Conservation (phyloP, 2,888 invertebrate species). For the Geotrupes spiniger region DNA sequence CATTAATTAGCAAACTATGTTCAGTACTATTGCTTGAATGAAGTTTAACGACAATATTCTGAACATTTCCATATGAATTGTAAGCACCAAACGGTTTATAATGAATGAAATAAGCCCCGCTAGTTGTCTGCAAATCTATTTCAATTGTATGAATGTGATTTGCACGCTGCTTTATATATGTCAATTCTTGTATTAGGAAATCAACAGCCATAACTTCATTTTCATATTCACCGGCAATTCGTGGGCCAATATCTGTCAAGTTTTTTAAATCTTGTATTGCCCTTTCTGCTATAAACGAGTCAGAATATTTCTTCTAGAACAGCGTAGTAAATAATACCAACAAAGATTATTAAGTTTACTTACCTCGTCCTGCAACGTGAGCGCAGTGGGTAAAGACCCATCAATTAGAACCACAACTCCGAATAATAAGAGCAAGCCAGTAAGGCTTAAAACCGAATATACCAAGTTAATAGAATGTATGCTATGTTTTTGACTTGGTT, state of each 20-base stretch:
- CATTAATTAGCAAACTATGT: slow-evolving; percentile 72
- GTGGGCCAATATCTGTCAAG: slow-evolving; percentile 66
- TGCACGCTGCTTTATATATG: slow-evolving; percentile 53
- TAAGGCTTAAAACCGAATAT: too few species aligned
- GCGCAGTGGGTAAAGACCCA: too few species aligned
- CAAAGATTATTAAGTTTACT: too few species aligned
- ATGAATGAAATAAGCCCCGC: slow-evolving; percentile 72
- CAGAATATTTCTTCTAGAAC: slow-evolving; percentile 41
- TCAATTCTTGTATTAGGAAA: slow-evolving; percentile 57
- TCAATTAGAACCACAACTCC: too few species aligned
- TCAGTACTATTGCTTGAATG: slow-evolving; percentile 54
- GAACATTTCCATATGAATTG: slow-evolving; percentile 77
- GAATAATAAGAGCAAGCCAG: too few species aligned
- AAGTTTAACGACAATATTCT: slow-evolving; percentile 75
- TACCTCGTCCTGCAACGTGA: too few species aligned
- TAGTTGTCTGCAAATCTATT: slow-evolving; percentile 64
- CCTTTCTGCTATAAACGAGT: slow-evolving; percentile 66
- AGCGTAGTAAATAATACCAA: too few species aligned
- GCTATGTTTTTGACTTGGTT: too few species aligned
- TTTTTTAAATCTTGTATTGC: slow-evolving; percentile 62
- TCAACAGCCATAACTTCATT: slow-evolving; percentile 73
- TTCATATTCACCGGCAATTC: slow-evolving; percentile 74
- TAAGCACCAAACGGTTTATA: slow-evolving; percentile 75
- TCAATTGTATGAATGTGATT: slow-evolving; percentile 57
- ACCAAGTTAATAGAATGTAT: too few species aligned